Percentiles rank a stretch among this genome's conserved stretches.
These are phyloP conservation scores for Lasioglossum oenotherae DNA, from an alignment of 2,888 invertebrate genomes.

Conservation along the genomic window DNA sequence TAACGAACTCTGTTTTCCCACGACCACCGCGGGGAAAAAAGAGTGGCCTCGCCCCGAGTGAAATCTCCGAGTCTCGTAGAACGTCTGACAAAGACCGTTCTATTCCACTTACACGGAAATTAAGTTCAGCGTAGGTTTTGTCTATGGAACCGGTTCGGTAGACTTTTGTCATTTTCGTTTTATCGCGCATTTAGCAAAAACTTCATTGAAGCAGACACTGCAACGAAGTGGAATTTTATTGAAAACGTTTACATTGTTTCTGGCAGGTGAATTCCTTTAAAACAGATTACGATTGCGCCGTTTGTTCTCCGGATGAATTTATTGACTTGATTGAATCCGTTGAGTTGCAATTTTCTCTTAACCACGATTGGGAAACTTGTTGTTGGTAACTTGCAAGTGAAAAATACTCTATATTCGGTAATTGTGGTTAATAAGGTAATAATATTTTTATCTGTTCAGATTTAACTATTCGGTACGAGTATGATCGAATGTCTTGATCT, in stretches of 20 bases:
- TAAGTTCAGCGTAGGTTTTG: not conserved
- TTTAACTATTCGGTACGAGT: not conserved
- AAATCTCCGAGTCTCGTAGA: not conserved
- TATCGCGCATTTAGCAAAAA: not conserved
- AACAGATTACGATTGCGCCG: not conserved
- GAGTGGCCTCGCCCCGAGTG: not conserved
- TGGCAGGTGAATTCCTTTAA: not conserved
- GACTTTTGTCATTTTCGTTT: not conserved
- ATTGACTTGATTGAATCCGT: not conserved
- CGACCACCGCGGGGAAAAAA: not conserved
- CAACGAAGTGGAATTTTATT: not conserved
- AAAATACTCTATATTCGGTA: not conserved
- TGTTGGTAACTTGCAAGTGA: not conserved
- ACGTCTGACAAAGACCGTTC: conserved; percentile 20
- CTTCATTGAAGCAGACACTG: not conserved
- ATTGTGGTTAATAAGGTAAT: not conserved
- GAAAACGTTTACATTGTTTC: not conserved
- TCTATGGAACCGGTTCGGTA: not conserved
- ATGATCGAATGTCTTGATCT: not conserved
- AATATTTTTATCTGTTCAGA: not conserved
- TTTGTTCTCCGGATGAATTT: not conserved
- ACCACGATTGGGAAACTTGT: not conserved
- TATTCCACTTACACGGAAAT: conserved; percentile 14
- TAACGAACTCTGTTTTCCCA: conserved; percentile 39
- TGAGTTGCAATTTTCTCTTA: not conserved